Percentiles rank a stretch among this genome's conserved stretches.
Conservation (phyloP, 2,888 invertebrate species). For the Carabus problematicus region DNA sequence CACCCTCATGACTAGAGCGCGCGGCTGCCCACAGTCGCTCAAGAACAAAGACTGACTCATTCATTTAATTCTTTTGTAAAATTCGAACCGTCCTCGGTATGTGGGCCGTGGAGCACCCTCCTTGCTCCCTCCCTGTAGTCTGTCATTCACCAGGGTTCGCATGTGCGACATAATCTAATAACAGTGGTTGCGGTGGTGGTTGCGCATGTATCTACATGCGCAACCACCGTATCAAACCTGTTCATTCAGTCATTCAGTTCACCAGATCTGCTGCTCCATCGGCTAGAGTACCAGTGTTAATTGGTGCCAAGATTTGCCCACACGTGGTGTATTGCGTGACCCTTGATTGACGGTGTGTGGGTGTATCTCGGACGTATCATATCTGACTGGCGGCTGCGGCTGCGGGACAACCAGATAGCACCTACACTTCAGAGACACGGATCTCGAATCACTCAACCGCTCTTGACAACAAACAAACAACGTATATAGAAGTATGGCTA, state of each 20-base stretch:
- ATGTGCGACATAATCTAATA: background rate
- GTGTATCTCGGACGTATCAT: constrained; percentile 24
- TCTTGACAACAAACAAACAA: too few relatives aligned
- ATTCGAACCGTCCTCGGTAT: background rate
- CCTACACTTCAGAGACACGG: too few relatives aligned
- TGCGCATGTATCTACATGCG: too few relatives aligned
- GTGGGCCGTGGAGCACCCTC: background rate
- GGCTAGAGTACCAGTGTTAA: constrained; percentile 1
- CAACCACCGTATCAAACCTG: too few relatives aligned
- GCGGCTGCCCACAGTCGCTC: constrained; percentile 4
- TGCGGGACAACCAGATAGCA: too few relatives aligned
- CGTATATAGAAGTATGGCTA: too few relatives aligned
- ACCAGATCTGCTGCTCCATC: too few relatives aligned
- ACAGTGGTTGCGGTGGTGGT: background rate
- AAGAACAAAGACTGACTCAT: constrained; percentile 11
- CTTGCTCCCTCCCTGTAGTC: background rate
- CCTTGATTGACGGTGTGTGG: constrained; percentile 31
- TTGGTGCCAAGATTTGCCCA: constrained; percentile 33
- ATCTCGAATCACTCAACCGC: too few relatives aligned
- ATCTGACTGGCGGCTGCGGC: background rate
- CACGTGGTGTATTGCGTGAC: constrained; percentile 29
- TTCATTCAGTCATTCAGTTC: too few relatives aligned
- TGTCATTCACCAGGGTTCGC: too few relatives aligned
- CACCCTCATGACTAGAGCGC: background rate
- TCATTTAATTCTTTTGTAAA: constrained; percentile 4